phyloP scores from a whole-genome alignment of 2,797 vertebrate species.

The Myotis daubentonii region DNA sequence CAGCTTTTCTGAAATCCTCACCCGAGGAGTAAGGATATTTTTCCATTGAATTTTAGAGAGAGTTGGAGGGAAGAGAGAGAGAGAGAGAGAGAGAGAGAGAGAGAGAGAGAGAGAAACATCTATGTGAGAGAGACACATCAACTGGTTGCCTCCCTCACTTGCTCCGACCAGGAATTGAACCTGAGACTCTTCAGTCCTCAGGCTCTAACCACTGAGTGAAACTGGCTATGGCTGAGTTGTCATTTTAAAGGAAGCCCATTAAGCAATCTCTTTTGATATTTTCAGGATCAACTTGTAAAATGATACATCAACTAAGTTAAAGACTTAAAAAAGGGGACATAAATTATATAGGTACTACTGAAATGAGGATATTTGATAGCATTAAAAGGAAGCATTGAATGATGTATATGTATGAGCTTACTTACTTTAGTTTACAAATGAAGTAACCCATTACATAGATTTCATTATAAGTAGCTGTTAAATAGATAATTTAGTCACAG shows the following conservation, averaged over 20 bases:
- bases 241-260: slow-evolving; percentile 36
- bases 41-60: background rate
- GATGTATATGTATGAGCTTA: background rate
- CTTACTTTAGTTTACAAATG: slow-evolving; percentile 23
- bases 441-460: slow-evolving; percentile 27
- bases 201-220: background rate
- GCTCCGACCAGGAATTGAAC: background rate
- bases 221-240: background rate
- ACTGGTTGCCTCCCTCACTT: background rate
- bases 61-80: background rate
- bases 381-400: slow-evolving; percentile 64
- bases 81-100: background rate
- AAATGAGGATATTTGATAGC: slow-evolving; percentile 56
- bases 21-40: background rate
- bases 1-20: background rate
- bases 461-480: slow-evolving; percentile 54
- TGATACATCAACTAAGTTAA: background rate
- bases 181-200: background rate
- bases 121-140: background rate
- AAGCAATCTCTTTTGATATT: slow-evolving; percentile 34
- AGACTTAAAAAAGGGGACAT: background rate
- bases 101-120: background rate
- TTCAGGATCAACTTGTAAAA: slow-evolving; percentile 54
- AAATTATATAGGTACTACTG: slow-evolving; percentile 45
- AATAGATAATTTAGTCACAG: background rate